Evolutionary conservation across 2,797 vertebrate species (phyloP), one percentile per base, ranked within the genome.

Genomic region (Micromesistius poutassou): DNA sequence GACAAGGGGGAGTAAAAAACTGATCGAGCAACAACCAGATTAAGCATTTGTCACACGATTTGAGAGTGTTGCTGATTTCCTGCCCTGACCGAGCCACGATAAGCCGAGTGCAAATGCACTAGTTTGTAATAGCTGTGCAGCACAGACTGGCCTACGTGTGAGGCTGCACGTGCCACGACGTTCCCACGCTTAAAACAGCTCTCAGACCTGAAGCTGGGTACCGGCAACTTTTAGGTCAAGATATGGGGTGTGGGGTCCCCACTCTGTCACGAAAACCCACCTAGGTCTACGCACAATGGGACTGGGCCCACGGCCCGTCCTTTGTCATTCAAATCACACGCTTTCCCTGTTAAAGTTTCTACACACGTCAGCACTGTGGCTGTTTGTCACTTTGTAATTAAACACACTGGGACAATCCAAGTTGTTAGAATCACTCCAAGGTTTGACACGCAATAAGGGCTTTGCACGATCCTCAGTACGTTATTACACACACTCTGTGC

Each of bases 41-140:
- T 75, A 73, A 77, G 73, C 72, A 14, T 72, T 80, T 83, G 76
- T 75, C 13, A 62, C 55, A 46, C 78, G 77, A 75, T 70, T 40
- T 22, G 46, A 19, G 4, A 4, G 46, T 76, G 55, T 30, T 30
- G 76, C 73, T 73, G 78, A 82, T 87, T 92, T 92, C 92, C 92
- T 91, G 91, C 85, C 76, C 74, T 70, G 81, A 82, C 81, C 76
- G 83, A 74, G 82, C 83, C 81, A 88, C 87, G 82, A 84, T 87
- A 74, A 46, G 14, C 42, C 16, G 3, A 84, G 88, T 7, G 86
- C 80, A 70, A 38, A 12, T 79, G 86, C 79, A 72, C 78, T 78
- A 78, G 88, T 90, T 93, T 93, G 87, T 83, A 77, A 92, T 84
- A 83, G 82, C 74, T 62, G 87, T 81, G 75, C 79, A 82, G 80